Percentiles rank a stretch among this genome's conserved stretches.
phyloP scores from a whole-genome alignment of 2,888 invertebrate species.

The Mantis religiosa region DNA sequence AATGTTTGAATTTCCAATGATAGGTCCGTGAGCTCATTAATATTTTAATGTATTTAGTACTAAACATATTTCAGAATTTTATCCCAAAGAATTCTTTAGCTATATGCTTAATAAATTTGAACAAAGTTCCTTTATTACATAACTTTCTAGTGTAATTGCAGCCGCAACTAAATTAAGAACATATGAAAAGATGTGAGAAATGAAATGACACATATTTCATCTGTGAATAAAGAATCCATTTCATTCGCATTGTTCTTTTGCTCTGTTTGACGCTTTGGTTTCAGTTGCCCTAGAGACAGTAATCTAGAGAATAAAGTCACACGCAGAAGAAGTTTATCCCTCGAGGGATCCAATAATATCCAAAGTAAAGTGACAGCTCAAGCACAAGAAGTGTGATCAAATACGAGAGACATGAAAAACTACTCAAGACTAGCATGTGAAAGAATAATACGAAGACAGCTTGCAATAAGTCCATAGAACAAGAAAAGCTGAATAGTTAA shows the following conservation, averaged over 20 bases:
- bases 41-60: too few species aligned
- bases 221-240: background rate
- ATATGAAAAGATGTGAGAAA: too few species aligned
- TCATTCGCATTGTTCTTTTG: background rate
- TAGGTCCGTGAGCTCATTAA: too few species aligned
- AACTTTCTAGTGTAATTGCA: too few species aligned
- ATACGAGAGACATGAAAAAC: background rate
- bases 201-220: background rate
- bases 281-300: background rate
- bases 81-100: too few species aligned
- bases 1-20: too few species aligned
- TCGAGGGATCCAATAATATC: background rate
- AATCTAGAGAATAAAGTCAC: background rate
- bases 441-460: background rate
- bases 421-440: background rate
- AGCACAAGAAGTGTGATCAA: background rate
- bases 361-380: background rate
- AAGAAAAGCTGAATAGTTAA: background rate
- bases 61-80: too few species aligned
- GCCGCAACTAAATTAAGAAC: too few species aligned
- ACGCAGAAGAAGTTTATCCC: background rate
- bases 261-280: background rate
- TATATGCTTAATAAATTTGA: too few species aligned
- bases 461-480: background rate
- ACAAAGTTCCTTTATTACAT: too few species aligned